Conservation (phyloP, 1,140 invertebrate genomes). For the Hylyphantes graminicola region DNA sequence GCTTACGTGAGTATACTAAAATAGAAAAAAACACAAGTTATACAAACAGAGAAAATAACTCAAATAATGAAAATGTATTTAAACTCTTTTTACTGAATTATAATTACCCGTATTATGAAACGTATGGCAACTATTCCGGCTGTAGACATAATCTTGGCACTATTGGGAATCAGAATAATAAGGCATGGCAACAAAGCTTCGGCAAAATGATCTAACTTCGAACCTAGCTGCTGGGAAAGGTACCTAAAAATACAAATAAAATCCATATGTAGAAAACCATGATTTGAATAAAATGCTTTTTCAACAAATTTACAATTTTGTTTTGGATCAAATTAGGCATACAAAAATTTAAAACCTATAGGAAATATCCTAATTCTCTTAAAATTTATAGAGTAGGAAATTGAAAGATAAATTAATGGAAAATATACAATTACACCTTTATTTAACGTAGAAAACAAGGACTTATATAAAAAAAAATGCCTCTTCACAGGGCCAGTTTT, state of each 20-base stretch:
- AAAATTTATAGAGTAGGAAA: no score
- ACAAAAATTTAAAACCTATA: no score
- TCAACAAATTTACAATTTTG: no score
- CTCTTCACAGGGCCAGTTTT: no score
- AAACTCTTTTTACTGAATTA: neutral
- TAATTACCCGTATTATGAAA: conserved; percentile 82
- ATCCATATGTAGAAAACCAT: neutral
- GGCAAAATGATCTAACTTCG: conserved; percentile 86
- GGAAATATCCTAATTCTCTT: no score
- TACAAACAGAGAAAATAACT: neutral
- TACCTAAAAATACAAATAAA: conserved; percentile 70
- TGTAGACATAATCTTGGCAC: conserved; percentile 94
- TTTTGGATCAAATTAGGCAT: no score
- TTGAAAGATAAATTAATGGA: no score
- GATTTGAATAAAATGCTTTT: no score
- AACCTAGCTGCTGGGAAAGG: conserved; percentile 84
- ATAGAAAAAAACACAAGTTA: conserved; percentile 43
- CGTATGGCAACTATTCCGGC: conserved; percentile 86
- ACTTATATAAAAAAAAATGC: no score
- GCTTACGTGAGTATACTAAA: conserved; percentile 81
- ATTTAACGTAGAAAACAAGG: no score
- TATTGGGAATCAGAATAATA: conserved; percentile 94
- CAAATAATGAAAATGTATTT: conserved; percentile 9
- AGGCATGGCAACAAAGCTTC: conserved; percentile 83
- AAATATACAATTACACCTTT: no score